Evolutionary conservation across 2,797 vertebrate species (phyloP).

Genomic region (Sebastiscus albofasciatus): DNA sequence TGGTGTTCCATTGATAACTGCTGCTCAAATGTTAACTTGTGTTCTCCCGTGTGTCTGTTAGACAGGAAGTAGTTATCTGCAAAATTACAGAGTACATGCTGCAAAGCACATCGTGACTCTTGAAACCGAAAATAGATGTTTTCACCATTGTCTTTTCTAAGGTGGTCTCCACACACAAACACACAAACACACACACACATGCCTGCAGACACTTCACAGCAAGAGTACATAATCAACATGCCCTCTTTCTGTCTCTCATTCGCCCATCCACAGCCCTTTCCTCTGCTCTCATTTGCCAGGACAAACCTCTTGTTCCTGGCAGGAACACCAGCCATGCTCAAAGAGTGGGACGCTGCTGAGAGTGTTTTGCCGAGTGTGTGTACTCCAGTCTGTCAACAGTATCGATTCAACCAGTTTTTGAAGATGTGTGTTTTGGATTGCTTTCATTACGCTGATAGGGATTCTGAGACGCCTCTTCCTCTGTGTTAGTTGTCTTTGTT

Average conservation of each 20-base stretch:
- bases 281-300: slow-evolving; percentile 56
- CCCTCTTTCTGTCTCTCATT: slow-evolving; percentile 55
- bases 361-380: slow-evolving; percentile 22
- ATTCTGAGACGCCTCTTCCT: not conserved
- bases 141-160: slow-evolving; percentile 14
- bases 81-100: slow-evolving; percentile 9
- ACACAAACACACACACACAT: not conserved
- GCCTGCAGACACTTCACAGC: slow-evolving; percentile 47
- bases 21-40: not conserved
- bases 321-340: slow-evolving; percentile 35
- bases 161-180: not conserved
- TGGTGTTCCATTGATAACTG: not conserved
- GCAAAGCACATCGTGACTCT: slow-evolving; percentile 1
- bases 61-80: slow-evolving; percentile 4
- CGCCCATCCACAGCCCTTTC: slow-evolving; percentile 29
- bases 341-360: slow-evolving; percentile 27
- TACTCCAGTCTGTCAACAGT: slow-evolving; percentile 1
- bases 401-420: slow-evolving; percentile 2
- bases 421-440: slow-evolving; percentile 8
- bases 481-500: slow-evolving; percentile 1
- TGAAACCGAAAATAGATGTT: slow-evolving; percentile 4
- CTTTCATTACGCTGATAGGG: slow-evolving; percentile 8
- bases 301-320: slow-evolving; percentile 63
- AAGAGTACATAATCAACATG: slow-evolving; percentile 57
- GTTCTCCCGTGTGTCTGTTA: not conserved